phyloP scores from a whole-genome alignment of 2,113 vertebrate species.

The Zonotrichia leucophrys region DNA sequence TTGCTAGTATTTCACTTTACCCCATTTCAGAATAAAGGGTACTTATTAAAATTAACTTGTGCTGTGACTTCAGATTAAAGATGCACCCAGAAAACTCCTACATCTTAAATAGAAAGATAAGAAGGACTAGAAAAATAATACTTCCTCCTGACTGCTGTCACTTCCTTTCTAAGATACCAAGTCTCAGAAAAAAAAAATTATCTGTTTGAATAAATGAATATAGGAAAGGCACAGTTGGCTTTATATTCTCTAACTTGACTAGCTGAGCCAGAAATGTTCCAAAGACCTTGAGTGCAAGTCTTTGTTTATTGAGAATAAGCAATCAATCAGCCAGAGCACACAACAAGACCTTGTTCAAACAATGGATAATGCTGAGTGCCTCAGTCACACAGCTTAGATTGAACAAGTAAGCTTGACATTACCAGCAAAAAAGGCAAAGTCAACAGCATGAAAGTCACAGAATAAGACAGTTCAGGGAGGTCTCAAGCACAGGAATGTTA shows the following conservation, averaged over 20 bases:
- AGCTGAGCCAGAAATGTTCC: background rate
- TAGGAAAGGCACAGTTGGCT: background rate
- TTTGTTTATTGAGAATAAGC: slow-evolving; percentile 49
- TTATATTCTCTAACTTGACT: background rate
- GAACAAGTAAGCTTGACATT: slow-evolving; percentile 22
- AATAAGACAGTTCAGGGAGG: slow-evolving; percentile 18
- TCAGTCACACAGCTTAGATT: background rate
- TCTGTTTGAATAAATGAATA: background rate
- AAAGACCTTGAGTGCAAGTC: slow-evolving; percentile 30
- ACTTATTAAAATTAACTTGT: background rate
- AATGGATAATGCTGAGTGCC: slow-evolving; percentile 20
- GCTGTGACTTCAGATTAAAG: background rate
- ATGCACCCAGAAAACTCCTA: background rate
- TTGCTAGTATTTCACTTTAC: background rate
- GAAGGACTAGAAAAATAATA: background rate
- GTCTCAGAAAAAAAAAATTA: background rate
- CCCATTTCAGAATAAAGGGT: background rate
- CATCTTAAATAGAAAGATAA: background rate
- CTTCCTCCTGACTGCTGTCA: background rate
- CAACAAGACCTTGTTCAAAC: slow-evolving; percentile 46
- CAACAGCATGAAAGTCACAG: slow-evolving; percentile 36
- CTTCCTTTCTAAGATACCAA: background rate
- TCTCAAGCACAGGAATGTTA: slow-evolving; percentile 33
- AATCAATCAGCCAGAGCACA: slow-evolving; percentile 41
- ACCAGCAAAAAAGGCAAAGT: slow-evolving; percentile 38